These are phyloP conservation scores for Callinectes sapidus DNA, from an alignment of 2,888 invertebrate genomes.

Conservation along the genomic window DNA sequence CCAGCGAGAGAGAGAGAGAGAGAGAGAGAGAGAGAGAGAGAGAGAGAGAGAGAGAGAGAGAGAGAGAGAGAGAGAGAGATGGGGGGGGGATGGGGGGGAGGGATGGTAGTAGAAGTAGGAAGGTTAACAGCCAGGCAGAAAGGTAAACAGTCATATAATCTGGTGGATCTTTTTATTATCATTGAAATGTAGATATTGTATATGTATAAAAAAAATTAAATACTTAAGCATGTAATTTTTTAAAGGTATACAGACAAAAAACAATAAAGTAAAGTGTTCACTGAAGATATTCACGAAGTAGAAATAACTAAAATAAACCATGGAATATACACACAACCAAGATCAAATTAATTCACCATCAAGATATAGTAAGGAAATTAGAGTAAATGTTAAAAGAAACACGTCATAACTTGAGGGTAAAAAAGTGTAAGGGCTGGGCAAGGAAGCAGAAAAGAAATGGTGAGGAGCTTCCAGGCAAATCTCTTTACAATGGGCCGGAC, in stretches of 20 bases:
- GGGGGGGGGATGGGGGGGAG: neutral
- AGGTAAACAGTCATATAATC: neutral
- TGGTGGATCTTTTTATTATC: neutral
- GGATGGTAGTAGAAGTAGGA: neutral
- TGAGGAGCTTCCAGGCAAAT: conserved; percentile 36
- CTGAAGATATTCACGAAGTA: neutral
- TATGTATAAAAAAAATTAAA: neutral
- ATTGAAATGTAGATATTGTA: neutral
- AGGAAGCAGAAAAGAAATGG: conserved; percentile 22
- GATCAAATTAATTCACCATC: neutral
- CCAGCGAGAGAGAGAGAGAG: conserved; percentile 16
- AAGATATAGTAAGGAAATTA: neutral
- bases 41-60: conserved; percentile 32
- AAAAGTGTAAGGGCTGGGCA: neutral
- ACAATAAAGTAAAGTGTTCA: too few species aligned
- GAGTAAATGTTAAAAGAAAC: neutral
- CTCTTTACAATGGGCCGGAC: conserved; percentile 44
- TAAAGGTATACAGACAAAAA: neutral
- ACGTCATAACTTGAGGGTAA: neutral
- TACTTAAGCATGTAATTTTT: neutral
- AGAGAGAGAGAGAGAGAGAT: neutral
- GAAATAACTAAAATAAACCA: neutral
- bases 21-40: conserved; percentile 33
- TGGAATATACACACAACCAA: neutral
- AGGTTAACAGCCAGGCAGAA: neutral